A percentile compares a stretch with the other conserved stretches of the same genome.
Evolutionary conservation across 2,888 invertebrate genomes (phyloP).

Genomic region (Phragmatobia fuliginosa): DNA sequence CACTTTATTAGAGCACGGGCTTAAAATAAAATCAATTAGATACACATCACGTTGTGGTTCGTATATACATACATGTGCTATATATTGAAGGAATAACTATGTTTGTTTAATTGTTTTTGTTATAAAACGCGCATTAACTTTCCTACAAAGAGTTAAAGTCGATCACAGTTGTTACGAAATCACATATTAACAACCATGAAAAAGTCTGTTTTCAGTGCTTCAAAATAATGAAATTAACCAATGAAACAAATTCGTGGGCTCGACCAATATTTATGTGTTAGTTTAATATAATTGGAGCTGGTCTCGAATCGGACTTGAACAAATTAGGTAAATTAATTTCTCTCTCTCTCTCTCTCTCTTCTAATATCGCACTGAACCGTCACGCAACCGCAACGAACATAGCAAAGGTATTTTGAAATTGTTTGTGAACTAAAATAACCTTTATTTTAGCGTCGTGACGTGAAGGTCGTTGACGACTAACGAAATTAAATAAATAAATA

Average conservation of each 20-base stretch:
- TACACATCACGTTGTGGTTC: not conserved
- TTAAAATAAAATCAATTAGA: constrained; percentile 43
- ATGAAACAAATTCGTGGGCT: constrained; percentile 39
- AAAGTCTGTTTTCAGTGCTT: constrained; percentile 30
- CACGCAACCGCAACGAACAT: not conserved
- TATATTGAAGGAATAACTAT: not conserved
- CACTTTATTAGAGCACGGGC: constrained; percentile 24
- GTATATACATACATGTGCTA: too few species aligned
- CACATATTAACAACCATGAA: not conserved
- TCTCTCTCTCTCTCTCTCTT: constrained; percentile 13
- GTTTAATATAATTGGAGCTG: constrained; percentile 27
- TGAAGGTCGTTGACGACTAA: too few species aligned
- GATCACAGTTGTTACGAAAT: constrained; percentile 16
- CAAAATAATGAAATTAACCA: constrained; percentile 41
- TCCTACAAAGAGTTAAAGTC: constrained; percentile 4
- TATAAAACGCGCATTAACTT: not conserved
- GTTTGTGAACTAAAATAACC: not conserved
- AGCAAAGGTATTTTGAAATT: not conserved
- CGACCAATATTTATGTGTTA: constrained; percentile 38
- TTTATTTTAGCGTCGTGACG: too few species aligned
- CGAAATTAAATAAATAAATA: too few species aligned
- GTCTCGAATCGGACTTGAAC: constrained; percentile 18
- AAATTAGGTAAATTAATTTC: constrained; percentile 28
- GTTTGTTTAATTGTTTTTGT: not conserved
- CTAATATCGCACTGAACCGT: not conserved